Evolutionary conservation across 2,113 vertebrate species (phyloP).

Genomic region (Sialia sialis): DNA sequence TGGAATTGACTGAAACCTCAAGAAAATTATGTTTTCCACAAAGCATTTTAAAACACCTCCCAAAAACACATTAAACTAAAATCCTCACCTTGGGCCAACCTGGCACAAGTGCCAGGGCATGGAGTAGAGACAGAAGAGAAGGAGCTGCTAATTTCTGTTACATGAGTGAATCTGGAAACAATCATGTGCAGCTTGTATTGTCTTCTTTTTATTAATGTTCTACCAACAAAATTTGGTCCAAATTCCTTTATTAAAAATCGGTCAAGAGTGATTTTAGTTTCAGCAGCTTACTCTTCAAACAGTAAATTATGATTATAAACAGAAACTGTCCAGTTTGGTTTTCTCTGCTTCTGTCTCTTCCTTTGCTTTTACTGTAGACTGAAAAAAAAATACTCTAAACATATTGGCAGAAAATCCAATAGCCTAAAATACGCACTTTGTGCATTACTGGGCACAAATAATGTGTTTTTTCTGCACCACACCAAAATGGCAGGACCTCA

Average conservation of each 20-base stretch:
- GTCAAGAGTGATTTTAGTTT: neutral
- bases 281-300: neutral
- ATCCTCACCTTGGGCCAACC: neutral
- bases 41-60: neutral
- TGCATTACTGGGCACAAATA: neutral
- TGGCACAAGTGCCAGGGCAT: no score
- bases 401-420: neutral
- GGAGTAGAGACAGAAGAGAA: neutral
- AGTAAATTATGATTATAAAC: neutral
- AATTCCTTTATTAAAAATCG: neutral
- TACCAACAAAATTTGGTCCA: neutral
- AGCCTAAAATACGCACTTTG: neutral
- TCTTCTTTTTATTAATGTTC: neutral
- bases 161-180: neutral
- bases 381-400: neutral
- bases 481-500: neutral
- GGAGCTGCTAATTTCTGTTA: neutral
- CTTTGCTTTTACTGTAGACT: neutral
- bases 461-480: neutral
- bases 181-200: neutral
- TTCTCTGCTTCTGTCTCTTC: neutral
- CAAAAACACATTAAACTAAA: neutral
- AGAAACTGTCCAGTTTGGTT: neutral
- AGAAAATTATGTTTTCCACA: neutral
- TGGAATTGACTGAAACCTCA: neutral